Evolutionary conservation across 2,113 vertebrate genomes (phyloP), one percentile per base, ranked within the genome.

Genomic region (Phoxinus phoxinus): DNA sequence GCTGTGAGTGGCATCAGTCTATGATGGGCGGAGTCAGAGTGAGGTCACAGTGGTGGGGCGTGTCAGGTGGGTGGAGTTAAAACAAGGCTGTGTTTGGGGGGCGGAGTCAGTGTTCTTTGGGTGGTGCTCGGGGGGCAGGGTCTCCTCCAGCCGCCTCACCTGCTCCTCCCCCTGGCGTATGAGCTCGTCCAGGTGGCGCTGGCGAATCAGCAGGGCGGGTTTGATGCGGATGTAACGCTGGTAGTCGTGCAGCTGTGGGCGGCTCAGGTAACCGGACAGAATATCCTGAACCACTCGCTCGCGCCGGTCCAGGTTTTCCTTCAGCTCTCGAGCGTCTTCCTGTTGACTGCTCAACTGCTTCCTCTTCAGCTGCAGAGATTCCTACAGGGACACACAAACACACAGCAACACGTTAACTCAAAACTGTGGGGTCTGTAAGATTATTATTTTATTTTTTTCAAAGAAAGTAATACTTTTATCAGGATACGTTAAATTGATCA

Each of bases 271-370:
- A 82, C 93, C 92, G 59, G 93, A 91, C 90, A 99, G 93, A 91
- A 99, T 96, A 81, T 93, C 92, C 88, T 96, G 89, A 58, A 99
- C 97, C 41, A 96, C 92, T 0, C 95, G 95, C 82, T 97, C 96
- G 25, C 98, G 95, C 0, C 97, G 96, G 89, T 99, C 98, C 41
- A 99, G 91, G 91, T 99, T 99, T 90, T 99, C 97, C 95, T 99
- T 99, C 76, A 99, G 96, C 87, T 99, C 98, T 6, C 95, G 91
- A 13, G 98, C 98, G 0, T 99, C 98, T 83, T 99, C 96, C 0
- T 97, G 97, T 93, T 99, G 98, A 73, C 95, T 92, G 4, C 96
- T 94, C 87, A 99, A 95, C 92, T 97, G 91, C 58, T 94, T 95
- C 84, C 94, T 95, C 87, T 99, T 99, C 93, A 97, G 95, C 0